Evolutionary conservation across 2,797 vertebrate genomes (phyloP).

Genomic region (Epinephelus coioides): DNA sequence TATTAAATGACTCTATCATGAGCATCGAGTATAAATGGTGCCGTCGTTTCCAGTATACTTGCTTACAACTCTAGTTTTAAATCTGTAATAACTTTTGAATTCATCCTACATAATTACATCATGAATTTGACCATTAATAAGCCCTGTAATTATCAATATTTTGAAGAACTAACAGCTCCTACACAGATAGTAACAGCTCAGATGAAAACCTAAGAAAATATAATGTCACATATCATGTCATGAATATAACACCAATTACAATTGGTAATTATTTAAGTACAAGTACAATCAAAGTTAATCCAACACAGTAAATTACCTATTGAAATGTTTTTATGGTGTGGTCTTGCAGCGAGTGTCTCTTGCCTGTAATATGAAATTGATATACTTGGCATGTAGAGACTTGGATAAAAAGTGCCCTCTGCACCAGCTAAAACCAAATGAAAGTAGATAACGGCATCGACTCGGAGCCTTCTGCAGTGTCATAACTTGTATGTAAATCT

Average conservation of each 20-base stretch:
- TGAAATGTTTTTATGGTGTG: constrained; percentile 61
- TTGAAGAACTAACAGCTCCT: not conserved
- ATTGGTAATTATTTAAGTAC: constrained; percentile 7
- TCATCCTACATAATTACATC: not conserved
- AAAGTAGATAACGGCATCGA: constrained; percentile 74
- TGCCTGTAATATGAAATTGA: constrained; percentile 75
- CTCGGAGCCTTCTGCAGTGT: constrained; percentile 71
- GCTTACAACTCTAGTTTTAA: too few relatives aligned
- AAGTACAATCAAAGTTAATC: constrained; percentile 26
- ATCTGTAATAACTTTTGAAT: too few relatives aligned
- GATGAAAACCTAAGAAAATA: not conserved
- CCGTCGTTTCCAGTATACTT: too few relatives aligned
- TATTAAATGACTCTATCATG: too few relatives aligned
- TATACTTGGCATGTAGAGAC: constrained; percentile 65
- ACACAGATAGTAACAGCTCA: not conserved
- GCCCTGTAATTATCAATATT: not conserved
- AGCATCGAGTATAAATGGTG: too few relatives aligned
- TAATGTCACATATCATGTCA: not conserved
- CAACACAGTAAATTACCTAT: constrained; percentile 54
- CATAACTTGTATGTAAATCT: constrained; percentile 86
- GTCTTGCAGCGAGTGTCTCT: constrained; percentile 56
- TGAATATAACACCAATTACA: not conserved
- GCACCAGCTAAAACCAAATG: constrained; percentile 75
- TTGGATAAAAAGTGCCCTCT: constrained; percentile 65
- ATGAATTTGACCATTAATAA: not conserved